Evolutionary conservation across 2,888 invertebrate genomes (phyloP).

Genomic region (Diarsia mendica): DNA sequence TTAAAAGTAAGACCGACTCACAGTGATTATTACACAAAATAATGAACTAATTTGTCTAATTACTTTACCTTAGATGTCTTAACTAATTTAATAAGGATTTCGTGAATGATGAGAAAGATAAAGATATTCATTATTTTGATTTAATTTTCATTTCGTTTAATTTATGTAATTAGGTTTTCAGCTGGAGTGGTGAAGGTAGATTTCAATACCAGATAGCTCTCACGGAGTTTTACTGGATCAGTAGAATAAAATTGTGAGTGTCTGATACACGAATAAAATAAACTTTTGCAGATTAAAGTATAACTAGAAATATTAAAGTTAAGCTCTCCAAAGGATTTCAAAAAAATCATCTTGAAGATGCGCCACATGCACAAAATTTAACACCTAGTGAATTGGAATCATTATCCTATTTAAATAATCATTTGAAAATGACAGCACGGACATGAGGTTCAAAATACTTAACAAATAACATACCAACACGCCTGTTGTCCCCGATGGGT

Average conservation of each 20-base stretch:
- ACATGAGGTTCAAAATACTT: neutral
- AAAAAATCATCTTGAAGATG: too few species aligned
- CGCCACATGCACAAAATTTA: too few species aligned
- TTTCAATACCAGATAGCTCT: neutral
- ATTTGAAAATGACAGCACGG: neutral
- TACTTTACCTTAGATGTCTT: conserved; percentile 53
- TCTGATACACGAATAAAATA: neutral
- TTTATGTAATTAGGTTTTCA: conserved; percentile 17
- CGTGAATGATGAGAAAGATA: conserved; percentile 28
- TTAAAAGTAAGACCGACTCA: conserved; percentile 66
- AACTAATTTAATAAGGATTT: conserved; percentile 44
- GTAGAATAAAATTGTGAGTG: neutral
- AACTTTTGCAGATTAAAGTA: neutral
- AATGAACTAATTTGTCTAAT: conserved; percentile 68
- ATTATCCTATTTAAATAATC: neutral
- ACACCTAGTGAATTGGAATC: neutral
- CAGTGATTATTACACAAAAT: conserved; percentile 67
- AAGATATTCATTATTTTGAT: conserved; percentile 39
- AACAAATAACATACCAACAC: too few species aligned
- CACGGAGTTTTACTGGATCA: neutral
- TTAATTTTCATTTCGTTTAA: conserved; percentile 28
- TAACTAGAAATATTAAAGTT: too few species aligned
- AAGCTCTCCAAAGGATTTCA: too few species aligned
- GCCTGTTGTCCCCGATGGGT: neutral
- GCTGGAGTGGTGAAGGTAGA: neutral